These are phyloP conservation scores for Drosophila tripunctata DNA, from an alignment of 2,888 invertebrate genomes.

Conservation along the genomic window DNA sequence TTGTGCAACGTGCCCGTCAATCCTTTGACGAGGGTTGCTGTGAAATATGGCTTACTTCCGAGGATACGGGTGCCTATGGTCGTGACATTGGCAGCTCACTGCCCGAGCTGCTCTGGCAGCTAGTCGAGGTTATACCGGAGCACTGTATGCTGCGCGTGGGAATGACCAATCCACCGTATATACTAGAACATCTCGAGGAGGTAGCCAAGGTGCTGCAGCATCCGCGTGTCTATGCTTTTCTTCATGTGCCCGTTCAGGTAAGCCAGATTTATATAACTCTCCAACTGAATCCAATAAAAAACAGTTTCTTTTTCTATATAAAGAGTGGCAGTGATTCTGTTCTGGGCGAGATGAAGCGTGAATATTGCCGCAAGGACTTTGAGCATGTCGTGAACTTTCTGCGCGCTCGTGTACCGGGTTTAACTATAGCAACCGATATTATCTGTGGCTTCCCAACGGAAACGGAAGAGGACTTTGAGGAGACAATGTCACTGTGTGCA, in stretches of 20 bases:
- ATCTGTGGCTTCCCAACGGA: conserved; percentile 99
- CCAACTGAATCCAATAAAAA: no score
- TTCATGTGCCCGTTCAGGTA: conserved; percentile 97
- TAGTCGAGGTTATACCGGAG: conserved; percentile 88
- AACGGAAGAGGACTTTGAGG: conserved; percentile 94
- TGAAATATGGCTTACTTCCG: conserved; percentile 99
- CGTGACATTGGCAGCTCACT: conserved; percentile 95
- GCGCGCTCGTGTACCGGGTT: conserved; percentile 91
- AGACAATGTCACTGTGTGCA: conserved; percentile 92
- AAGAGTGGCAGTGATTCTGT: conserved; percentile 97
- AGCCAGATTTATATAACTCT: no score
- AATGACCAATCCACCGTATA: conserved; percentile 99
- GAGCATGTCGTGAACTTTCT: conserved; percentile 94
- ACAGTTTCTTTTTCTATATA: background rate
- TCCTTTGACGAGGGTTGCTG: conserved; percentile 96
- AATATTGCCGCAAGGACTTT: conserved; percentile 96
- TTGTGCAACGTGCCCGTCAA: conserved; percentile 93
- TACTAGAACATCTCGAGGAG: conserved; percentile 95
- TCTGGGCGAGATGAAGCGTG: conserved; percentile 97
- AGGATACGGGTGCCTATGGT: conserved; percentile 99
- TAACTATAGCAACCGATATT: conserved; percentile 98
- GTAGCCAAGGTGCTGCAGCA: conserved; percentile 94
- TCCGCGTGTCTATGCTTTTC: conserved; percentile 96
- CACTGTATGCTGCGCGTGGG: conserved; percentile 94
- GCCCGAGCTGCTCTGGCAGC: conserved; percentile 92